Evolutionary conservation across 35 echinoderm and acorn worm species (phyloP).

Genomic region (Heliocidaris erythrogramma): DNA sequence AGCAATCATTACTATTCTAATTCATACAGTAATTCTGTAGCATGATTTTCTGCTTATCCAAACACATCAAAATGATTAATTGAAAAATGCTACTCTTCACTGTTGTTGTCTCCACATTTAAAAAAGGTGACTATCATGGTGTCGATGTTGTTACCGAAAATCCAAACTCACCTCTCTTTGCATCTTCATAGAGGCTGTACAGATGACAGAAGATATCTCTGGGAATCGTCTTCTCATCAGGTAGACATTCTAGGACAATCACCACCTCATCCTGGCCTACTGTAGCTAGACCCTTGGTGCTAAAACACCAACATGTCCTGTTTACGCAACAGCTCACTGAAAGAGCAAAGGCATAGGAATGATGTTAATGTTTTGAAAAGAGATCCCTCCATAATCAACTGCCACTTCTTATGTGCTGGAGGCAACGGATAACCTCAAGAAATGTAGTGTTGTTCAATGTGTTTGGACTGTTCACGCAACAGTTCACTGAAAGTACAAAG

Average conservation of each 20-base stretch:
- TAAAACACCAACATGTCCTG: slow-evolving; percentile 96
- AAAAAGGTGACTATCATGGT: no score
- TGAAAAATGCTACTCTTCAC: no score
- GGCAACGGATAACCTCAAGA: neutral
- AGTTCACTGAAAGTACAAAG: no score
- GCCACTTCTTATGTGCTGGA: neutral
- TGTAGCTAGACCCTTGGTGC: slow-evolving; percentile 89
- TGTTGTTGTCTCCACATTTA: no score
- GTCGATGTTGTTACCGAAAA: neutral
- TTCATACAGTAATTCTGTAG: no score
- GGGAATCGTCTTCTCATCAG: slow-evolving; percentile 81
- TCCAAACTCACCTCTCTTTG: slow-evolving; percentile 63
- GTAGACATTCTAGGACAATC: slow-evolving; percentile 85
- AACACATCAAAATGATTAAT: no score
- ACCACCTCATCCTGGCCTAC: slow-evolving; percentile 97
- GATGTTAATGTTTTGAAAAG: neutral
- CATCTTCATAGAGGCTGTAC: slow-evolving; percentile 83
- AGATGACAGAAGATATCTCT: slow-evolving; percentile 92
- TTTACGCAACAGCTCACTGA: slow-evolving; percentile 97
- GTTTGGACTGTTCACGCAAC: no score
- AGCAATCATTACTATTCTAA: no score
- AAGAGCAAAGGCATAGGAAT: neutral
- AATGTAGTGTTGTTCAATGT: no score
- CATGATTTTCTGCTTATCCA: no score
- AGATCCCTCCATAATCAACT: neutral